Base-by-base conservation (phyloP, 1,140 invertebrate genomes). In the Oedothorax gibbosus region DNA sequence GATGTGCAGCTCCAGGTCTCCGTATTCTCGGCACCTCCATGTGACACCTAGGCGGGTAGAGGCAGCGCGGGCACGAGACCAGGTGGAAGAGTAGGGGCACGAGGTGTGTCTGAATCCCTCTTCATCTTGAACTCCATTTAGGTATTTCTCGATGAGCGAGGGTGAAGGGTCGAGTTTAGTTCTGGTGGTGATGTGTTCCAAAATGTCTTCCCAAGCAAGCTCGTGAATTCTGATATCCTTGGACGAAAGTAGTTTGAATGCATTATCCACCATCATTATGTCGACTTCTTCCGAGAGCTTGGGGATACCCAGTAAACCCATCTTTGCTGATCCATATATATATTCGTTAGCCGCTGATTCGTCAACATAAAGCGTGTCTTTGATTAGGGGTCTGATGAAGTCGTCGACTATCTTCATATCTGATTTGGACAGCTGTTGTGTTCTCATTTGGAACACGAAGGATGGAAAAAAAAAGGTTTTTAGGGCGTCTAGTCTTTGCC, bases 401-500 rank as follows among this genome's bases (percentile, higher is more conserved):
- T 15, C 4, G 57, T 76, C 73, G 20, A 76, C 20, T 14, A 35
- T 62, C 7, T 10, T 21, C 73, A 54, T 62, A n/a, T 10, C 20
- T 21, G 9, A 4, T 50, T 76, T 76, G 6, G 14, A 7, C 12
- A 60, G 15, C 5, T 20, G 18, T 4, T 7, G 54, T 5, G 14
- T 76, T 21, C 57, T 20, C 73, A 76, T 76, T 4, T 6, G 5
- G 18, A 76, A 76, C 51, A n/a, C 35, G 4, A 78, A 62, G 2
- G 76, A 49, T 2, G 76, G 76, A 14, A 10, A 65, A 65, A 54
- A 78, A 78, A 20, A n/a, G n/a, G 76, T 6, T 53, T 78, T 78
- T 11, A 78, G 51, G 35, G 64, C 76, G 50, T 66, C 64, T 3
- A 78, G 12, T 4, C 76, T 8, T 53, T 78, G 76, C 76, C 76